Conservation (phyloP, 2,888 invertebrate species). For the Pachycephus smyrnensis region DNA sequence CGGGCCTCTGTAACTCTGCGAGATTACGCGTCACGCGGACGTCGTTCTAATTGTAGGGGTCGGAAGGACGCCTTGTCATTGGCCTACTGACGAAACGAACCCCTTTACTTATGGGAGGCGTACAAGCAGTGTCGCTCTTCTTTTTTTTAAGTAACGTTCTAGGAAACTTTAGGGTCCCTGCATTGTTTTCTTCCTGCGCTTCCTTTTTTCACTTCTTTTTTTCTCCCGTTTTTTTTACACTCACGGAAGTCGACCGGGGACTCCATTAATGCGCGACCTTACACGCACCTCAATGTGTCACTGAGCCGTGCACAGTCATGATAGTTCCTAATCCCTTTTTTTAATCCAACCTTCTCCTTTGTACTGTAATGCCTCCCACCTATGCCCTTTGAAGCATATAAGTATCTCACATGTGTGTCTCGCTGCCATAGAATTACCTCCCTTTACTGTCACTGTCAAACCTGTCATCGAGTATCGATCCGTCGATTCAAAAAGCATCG, state of each 20-base stretch:
- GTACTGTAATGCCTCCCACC: background rate
- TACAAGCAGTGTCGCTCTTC: constrained; percentile 9
- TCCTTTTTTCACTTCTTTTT: background rate
- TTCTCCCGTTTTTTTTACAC: background rate
- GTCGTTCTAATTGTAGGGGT: background rate
- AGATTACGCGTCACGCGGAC: background rate
- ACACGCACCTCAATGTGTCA: background rate
- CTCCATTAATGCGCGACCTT: background rate
- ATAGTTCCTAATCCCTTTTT: constrained; percentile 1
- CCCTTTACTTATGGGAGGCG: background rate
- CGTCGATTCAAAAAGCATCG: background rate
- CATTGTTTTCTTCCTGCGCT: constrained; percentile 12
- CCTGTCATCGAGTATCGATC: background rate
- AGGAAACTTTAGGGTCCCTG: constrained; percentile 16
- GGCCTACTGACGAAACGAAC: background rate
- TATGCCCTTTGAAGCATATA: background rate
- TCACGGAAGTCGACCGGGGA: background rate
- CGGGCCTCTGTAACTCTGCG: background rate
- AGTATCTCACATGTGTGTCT: background rate
- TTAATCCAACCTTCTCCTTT: constrained; percentile 27
- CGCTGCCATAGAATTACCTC: background rate
- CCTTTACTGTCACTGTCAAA: background rate
- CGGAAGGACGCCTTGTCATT: background rate
- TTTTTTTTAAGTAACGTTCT: constrained; percentile 13
- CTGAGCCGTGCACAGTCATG: background rate